Conservation (phyloP, 1,140 invertebrate species). For the Trichonephila inaurata region DNA sequence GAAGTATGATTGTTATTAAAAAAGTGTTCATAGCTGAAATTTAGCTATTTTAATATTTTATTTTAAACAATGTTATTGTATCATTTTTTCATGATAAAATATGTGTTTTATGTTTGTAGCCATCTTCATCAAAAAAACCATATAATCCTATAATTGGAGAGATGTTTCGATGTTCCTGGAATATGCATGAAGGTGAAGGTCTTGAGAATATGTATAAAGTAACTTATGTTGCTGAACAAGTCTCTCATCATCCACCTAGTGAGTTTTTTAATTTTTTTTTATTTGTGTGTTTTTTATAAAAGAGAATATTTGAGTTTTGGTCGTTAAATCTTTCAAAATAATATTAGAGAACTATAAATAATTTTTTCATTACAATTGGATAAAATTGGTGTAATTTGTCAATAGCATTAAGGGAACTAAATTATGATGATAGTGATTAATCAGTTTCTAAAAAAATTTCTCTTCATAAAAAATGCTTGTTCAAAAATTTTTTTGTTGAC, state of each 20-base stretch:
- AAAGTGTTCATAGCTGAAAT: background rate
- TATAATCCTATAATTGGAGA: constrained; percentile 98
- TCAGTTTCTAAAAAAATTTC: too few relatives aligned
- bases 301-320: too few relatives aligned
- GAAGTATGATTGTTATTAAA: constrained; percentile 82
- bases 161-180: constrained; percentile 93
- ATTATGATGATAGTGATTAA: too few relatives aligned
- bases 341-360: too few relatives aligned
- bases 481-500: too few relatives aligned
- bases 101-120: constrained; percentile 79
- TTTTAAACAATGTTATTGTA: background rate
- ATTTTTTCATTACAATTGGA: too few relatives aligned
- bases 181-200: constrained; percentile 67
- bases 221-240: constrained; percentile 97
- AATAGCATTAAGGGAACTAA: too few relatives aligned
- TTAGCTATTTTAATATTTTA: background rate
- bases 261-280: constrained; percentile 6
- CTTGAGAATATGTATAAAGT: constrained; percentile 69
- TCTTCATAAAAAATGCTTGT: too few relatives aligned
- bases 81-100: background rate
- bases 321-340: too few relatives aligned
- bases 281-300: background rate
- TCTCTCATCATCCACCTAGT: constrained; percentile 98
- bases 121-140: constrained; percentile 96
- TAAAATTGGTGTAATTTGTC: too few relatives aligned